These are phyloP conservation scores for Hippocampus guttulatus DNA, from an alignment of 2,113 vertebrate species.

Conservation along the genomic window DNA sequence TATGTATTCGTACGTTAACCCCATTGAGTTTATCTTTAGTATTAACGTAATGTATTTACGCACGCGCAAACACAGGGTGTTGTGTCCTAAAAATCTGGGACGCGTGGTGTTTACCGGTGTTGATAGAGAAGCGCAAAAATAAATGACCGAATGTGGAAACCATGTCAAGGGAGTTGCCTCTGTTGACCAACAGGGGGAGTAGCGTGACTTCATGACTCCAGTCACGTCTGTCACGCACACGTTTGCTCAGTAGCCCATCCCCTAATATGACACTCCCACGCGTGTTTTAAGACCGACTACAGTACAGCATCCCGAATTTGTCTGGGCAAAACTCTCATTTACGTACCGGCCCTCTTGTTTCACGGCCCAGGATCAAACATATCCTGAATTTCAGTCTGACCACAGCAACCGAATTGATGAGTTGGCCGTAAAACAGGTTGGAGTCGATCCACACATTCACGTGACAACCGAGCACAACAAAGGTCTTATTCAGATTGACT, in stretches of 20 bases:
- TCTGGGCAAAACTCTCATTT: slow-evolving; percentile 32
- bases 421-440: slow-evolving; percentile 11
- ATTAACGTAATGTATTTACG: not conserved
- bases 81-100: not conserved
- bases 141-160: not conserved
- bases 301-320: slow-evolving; percentile 11
- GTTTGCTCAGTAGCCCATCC: not conserved
- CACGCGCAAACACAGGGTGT: not conserved
- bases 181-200: slow-evolving; percentile 48
- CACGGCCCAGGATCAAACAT: slow-evolving; percentile 15
- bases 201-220: slow-evolving; percentile 1
- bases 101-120: not conserved
- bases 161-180: not conserved
- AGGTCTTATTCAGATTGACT: not conserved
- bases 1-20: not conserved
- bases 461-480: slow-evolving; percentile 14
- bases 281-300: slow-evolving; percentile 13
- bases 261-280: not conserved
- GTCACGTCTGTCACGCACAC: slow-evolving; percentile 21
- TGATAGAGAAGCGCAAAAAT: not conserved
- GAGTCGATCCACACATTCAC: slow-evolving; percentile 13
- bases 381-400: slow-evolving; percentile 10
- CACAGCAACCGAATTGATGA: slow-evolving; percentile 19
- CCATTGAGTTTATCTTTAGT: not conserved
- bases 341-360: not conserved